Conservation (phyloP, 2,888 invertebrate species). For the Diarsia rubi region DNA sequence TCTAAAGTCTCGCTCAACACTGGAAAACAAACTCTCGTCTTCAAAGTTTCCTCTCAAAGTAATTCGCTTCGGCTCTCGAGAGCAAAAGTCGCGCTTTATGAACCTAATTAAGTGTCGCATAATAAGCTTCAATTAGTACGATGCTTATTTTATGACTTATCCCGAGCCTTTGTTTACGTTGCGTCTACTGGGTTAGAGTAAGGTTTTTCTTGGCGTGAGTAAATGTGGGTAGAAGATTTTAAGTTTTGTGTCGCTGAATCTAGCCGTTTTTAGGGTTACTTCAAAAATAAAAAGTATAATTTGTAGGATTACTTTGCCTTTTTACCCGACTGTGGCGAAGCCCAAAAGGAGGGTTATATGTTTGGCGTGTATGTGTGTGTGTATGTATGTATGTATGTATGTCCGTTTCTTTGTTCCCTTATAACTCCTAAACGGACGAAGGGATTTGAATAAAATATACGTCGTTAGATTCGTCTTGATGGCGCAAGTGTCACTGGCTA, state of each 20-base stretch:
- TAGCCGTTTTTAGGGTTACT: too few species aligned
- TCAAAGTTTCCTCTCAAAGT: constrained; percentile 62
- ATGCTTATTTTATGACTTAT: constrained; percentile 69
- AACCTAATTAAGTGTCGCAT: constrained; percentile 72
- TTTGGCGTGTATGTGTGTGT: too few species aligned
- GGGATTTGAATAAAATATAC: too few species aligned
- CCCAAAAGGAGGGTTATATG: too few species aligned
- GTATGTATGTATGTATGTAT: too few species aligned
- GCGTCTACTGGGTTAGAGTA: constrained; percentile 45
- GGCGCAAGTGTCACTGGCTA: too few species aligned
- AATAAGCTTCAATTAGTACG: constrained; percentile 74
- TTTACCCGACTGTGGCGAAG: too few species aligned
- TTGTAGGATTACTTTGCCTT: too few species aligned
- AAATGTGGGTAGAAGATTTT: constrained; percentile 22
- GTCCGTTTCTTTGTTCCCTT: too few species aligned
- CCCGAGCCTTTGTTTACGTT: constrained; percentile 64
- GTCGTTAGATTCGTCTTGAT: too few species aligned
- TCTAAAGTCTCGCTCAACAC: constrained; percentile 31
- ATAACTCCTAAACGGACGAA: too few species aligned
- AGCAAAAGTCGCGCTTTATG: constrained; percentile 72
- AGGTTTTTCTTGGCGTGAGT: constrained; percentile 12
- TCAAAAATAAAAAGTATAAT: too few species aligned
- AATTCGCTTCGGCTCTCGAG: constrained; percentile 70
- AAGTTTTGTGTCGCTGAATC: neutral
- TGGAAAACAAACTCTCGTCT: constrained; percentile 65